Evolutionary conservation across 2,888 invertebrate genomes (phyloP), one percentile per base, ranked within the genome.

Genomic region (Beris morrisii): DNA sequence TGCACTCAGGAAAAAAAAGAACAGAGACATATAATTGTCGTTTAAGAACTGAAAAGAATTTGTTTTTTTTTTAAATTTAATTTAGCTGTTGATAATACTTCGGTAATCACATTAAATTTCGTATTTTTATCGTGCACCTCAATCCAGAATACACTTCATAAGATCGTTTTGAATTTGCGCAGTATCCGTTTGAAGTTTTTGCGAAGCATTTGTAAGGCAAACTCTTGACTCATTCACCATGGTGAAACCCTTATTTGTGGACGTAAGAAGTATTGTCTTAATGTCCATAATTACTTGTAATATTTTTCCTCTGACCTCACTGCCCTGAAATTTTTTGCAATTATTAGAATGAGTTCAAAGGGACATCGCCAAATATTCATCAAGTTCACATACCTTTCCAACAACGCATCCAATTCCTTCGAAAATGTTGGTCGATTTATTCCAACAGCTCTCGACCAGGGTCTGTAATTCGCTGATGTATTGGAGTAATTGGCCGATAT

Each of bases 341-440:
- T 22, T 13, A 46, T n/a, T 44, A 2, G 9, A 9, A 2, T 1
- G 9, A 1, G 9, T 11, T 11, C 11, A 44, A 12, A 44, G 3
- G 9, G 12, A 9, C 44, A 44, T 46, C n/a, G 48, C 48, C 12
- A 1, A 5, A 5, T 3, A 12, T 48, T 48, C 5, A 13, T 48
- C 15, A 48, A 48, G 12, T 48, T 15, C 15, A 22, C 50, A 28
- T 38, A 61, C 61, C 52, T 61, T 31, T 15, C 61, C 61, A 38
- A 61, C 32, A 3, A 61, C 61, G 15, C 61, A 61, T 13, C 50
- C 50, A 30, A 61, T 61, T 43, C 50, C 61, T 32, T 61, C 22
- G 22, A 61, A 61, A 15, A 52, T 28, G n/a, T 61, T 61, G 3
- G 52, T 50, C 4, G 50, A 52, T 22, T 52, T 52, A 5, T 11